Evolutionary conservation across 2,113 vertebrate genomes (phyloP).

Genomic region (Cynopterus brachyotis): DNA sequence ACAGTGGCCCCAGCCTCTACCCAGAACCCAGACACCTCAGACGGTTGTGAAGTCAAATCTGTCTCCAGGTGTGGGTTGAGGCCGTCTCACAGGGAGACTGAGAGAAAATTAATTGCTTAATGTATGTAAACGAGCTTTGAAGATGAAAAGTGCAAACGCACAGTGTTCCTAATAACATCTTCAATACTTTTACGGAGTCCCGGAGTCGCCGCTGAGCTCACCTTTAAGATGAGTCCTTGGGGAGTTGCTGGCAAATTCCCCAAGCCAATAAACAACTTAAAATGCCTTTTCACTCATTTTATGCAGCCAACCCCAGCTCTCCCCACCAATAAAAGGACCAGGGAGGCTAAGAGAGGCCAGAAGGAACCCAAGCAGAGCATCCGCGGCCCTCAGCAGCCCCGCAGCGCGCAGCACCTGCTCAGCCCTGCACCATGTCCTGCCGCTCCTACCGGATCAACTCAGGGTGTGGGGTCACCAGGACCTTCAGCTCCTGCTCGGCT

Average conservation of each 20-base stretch:
- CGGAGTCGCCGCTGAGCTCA: constrained; percentile 63
- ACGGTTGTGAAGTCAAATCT: constrained; percentile 9
- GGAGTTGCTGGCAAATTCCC: constrained; percentile 75
- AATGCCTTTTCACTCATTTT: constrained; percentile 73
- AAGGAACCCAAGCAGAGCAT: not conserved
- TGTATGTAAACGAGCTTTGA: constrained; percentile 76
- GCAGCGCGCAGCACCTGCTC: not conserved
- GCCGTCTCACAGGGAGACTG: constrained; percentile 56
- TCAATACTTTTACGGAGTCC: constrained; percentile 58
- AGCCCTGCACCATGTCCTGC: constrained; percentile 47
- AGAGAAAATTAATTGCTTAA: constrained; percentile 74
- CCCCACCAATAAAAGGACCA: constrained; percentile 75
- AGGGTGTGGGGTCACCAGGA: constrained; percentile 27
- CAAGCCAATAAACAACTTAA: constrained; percentile 78
- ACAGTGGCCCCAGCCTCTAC: not conserved
- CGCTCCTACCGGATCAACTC: constrained; percentile 66
- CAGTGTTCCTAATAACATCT: constrained; percentile 76
- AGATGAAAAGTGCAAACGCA: constrained; percentile 78
- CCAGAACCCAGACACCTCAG: not conserved
- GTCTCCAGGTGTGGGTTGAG: constrained; percentile 65
- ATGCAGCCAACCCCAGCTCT: constrained; percentile 65
- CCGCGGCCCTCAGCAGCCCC: not conserved
- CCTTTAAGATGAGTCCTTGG: constrained; percentile 77
- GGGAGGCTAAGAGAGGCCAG: constrained; percentile 47
- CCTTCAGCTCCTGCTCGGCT: constrained; percentile 70